Evolutionary conservation across 2,113 vertebrate genomes (phyloP).

Genomic region (Enhydra lutris): DNA sequence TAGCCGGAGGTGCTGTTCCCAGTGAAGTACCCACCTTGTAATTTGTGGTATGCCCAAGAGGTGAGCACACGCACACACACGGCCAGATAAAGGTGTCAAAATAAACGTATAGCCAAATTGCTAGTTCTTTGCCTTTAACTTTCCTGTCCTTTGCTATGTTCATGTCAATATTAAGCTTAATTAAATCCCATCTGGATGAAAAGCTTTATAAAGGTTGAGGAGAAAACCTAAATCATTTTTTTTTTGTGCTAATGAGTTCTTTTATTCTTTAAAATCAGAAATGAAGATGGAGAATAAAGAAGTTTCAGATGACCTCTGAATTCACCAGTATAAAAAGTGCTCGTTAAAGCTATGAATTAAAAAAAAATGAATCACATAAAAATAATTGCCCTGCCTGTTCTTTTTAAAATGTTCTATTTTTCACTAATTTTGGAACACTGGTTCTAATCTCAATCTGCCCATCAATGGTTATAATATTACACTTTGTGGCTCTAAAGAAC

Average conservation of each 20-base stretch:
- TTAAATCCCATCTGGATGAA: slow-evolving; percentile 41
- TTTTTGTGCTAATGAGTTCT: slow-evolving; percentile 42
- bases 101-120: not conserved
- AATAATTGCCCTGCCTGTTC: not conserved
- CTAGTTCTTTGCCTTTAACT: slow-evolving; percentile 23
- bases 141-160: not conserved
- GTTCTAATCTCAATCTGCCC: not conserved
- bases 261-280: slow-evolving; percentile 39
- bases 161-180: not conserved
- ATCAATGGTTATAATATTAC: not conserved
- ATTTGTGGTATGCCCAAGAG: not conserved
- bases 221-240: not conserved
- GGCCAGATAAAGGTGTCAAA: not conserved
- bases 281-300: not conserved
- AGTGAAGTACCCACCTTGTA: not conserved
- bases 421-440: not conserved
- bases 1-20: not conserved
- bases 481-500: not conserved
- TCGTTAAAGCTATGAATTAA: not conserved
- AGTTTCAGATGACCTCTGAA: not conserved
- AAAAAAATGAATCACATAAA: not conserved
- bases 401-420: slow-evolving; percentile 1
- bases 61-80: accelerated
- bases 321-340: not conserved
- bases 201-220: slow-evolving; percentile 26